Base-by-base conservation (phyloP, 2,797 vertebrate species). In the Gallinago solitaria region DNA sequence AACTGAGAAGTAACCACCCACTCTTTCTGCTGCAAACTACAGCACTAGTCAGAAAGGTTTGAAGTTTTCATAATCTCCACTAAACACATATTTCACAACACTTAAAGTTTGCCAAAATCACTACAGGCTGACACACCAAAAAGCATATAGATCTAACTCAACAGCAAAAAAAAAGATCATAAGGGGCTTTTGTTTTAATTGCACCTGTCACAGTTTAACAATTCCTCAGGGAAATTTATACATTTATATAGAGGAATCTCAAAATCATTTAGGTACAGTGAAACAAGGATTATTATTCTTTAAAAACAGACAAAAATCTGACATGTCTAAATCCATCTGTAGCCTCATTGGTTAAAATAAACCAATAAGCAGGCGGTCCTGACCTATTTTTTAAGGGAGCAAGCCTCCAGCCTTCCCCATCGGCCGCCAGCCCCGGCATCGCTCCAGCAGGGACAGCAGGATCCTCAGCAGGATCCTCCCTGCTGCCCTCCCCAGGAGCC, bases 381-480 rank as follows among this genome's bases (percentile, higher is more conserved):
- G 95, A 94, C 87, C 87, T 87, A 83, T 39, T 91, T 89, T 11
- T 5, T 18, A 91, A 51, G 41, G 1, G 2, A 83, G 39, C 3
- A 0, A 83, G 80, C 24, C 16, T 70, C 28, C 63, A 67, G 64
- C 75, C 56, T 70, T 53, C 43, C 71, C 48, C 56, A 35, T 18
- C 47, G 45, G 83, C 83, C 0, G 3, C 80, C 28, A 27, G 10
- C 56, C 67, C 78, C 18, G 3, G 20, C 45, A 4, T 12, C 0
- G 2, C 47, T 77, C 47, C 51, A 39, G 56, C 2, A 0, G 63
- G 39, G 71, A 87, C 64, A 77, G 89, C 48, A 71, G 89, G 28
- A 93, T 75, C 82, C 79, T 74, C 64, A 77, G 89, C 48, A 71
- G 89, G 32, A 93, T 75, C 82, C 75, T 74, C 60, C 87, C 65